Evolutionary conservation across 1,140 invertebrate species (phyloP).

Genomic region (Mercenaria mercenaria): DNA sequence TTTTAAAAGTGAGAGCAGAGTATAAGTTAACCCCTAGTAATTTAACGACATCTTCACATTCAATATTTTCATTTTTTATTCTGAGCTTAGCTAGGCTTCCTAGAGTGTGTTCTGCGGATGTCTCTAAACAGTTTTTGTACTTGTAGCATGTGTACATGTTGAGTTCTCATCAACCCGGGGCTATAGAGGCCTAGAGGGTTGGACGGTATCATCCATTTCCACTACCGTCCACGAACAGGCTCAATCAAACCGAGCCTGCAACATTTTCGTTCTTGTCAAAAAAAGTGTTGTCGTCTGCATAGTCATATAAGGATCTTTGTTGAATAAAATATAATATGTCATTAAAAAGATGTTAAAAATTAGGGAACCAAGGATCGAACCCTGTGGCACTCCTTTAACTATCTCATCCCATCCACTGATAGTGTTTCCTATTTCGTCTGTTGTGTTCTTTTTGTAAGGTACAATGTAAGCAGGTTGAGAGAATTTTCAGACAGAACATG

Average conservation of each 20-base stretch:
- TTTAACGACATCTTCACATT: constrained; percentile 38
- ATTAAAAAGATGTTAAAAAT: constrained; percentile 56
- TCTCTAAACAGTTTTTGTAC: constrained; percentile 11
- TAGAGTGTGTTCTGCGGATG: neutral
- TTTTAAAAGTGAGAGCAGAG: constrained; percentile 1
- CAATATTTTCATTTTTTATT: constrained; percentile 9
- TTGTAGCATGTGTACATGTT: neutral
- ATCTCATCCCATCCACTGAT: no score
- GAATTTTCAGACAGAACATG: neutral
- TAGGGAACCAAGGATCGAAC: constrained; percentile 24
- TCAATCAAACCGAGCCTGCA: no score
- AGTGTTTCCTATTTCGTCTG: no score
- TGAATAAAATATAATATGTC: constrained; percentile 47
- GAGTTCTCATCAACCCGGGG: neutral
- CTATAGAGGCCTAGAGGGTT: constrained; percentile 15
- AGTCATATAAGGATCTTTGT: no score
- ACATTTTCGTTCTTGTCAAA: no score
- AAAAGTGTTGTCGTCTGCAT: neutral
- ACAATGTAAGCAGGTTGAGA: constrained; percentile 9
- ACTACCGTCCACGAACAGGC: no score
- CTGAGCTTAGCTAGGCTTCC: neutral
- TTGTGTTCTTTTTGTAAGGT: constrained; percentile 22
- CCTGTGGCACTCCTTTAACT: no score
- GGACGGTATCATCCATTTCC: no score
- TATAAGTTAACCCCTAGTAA: constrained; percentile 23